Base-by-base conservation (phyloP, 1,140 invertebrate species). In the Ooceraea biroi region DNA sequence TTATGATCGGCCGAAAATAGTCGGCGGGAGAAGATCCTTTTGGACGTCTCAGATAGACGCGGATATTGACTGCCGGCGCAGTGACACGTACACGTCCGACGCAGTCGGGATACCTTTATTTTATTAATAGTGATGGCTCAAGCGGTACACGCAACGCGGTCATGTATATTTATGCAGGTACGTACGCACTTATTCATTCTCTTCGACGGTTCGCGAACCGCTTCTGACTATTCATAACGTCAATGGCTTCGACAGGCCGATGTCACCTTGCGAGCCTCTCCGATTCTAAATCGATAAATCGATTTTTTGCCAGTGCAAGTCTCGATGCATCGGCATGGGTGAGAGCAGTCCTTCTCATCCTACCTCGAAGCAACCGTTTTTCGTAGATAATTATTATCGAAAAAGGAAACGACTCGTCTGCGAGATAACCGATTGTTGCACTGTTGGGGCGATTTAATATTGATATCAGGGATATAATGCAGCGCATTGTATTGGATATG, bases 111-210 rank as follows among this genome's bases (percentile, higher is more conserved):
- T 90, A 87, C 87, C 90, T 91, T 91, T 91, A 91, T 93, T 92
- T 92, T 93, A 92, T 92, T 93, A 93, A 92, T 91, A 92, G 91
- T 90, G 90, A 91, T 92, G 90, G 87, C 90, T 92, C 89, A 84
- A 85, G 60, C 77, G 80, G 85, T 90, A 86, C 19, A 89, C 88
- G 86, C 87, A 87, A 73, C 82, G 78, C 60, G 44, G 71, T 50
- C 77, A 88, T 85, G 88, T 90, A 90, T 91, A 90, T 90, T 92
- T 91, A 89, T 90, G 89, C 87, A 77, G 78, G 86, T 83, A 83
- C 66, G 84, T 69, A 78, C 77, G 85, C 88, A 90, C 88, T 91
- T 91, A 92, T 92, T 92, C 87, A 87, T 91, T 91, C 87, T 89
- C 77, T 87, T 85, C 87, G 76, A 88, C 84, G 87, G 76, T 87